These are phyloP conservation scores for Exocentrus adspersus DNA, from an alignment of 2,888 invertebrate genomes.

Conservation along the genomic window DNA sequence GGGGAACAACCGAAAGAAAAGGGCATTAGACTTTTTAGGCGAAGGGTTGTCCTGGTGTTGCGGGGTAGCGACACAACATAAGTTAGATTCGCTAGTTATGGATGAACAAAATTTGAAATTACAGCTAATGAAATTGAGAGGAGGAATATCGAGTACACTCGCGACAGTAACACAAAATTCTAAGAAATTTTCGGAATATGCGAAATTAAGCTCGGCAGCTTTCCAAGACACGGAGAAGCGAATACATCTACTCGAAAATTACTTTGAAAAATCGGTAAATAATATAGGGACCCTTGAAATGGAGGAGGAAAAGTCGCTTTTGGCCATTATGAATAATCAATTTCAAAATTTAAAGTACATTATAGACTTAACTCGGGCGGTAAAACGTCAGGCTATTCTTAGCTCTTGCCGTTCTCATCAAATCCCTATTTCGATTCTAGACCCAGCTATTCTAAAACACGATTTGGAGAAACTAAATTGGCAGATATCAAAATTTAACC, in stretches of 20 bases:
- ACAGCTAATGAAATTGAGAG: slow-evolving; percentile 7
- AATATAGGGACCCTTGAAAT: background rate
- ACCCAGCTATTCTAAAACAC: slow-evolving; percentile 18
- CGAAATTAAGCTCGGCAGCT: background rate
- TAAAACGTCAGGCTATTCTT: slow-evolving; percentile 17
- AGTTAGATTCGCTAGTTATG: slow-evolving; percentile 18
- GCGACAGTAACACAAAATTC: slow-evolving; percentile 3
- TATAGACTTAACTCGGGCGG: background rate
- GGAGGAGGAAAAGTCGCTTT: background rate
- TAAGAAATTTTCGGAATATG: slow-evolving; percentile 8
- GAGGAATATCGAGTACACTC: slow-evolving; percentile 6
- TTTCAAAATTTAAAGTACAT: slow-evolving; percentile 4
- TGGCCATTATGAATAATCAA: slow-evolving; percentile 5
- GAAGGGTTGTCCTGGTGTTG: too few species aligned
- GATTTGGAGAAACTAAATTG: slow-evolving; percentile 15
- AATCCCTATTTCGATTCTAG: slow-evolving; percentile 26
- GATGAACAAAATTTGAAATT: slow-evolving; percentile 10
- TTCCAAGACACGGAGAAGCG: slow-evolving; percentile 2
- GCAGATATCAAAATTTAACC: background rate
- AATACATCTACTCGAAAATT: slow-evolving; percentile 9
- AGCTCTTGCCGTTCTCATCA: slow-evolving; percentile 32
- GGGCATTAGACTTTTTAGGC: slow-evolving; percentile 30
- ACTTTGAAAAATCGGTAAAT: background rate
- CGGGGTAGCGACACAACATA: slow-evolving; percentile 30
- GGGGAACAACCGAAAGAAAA: background rate